Percentiles rank a stretch among this genome's conserved stretches.
Evolutionary conservation across 2,797 vertebrate species (phyloP).

Genomic region (Lithobates pipiens): DNA sequence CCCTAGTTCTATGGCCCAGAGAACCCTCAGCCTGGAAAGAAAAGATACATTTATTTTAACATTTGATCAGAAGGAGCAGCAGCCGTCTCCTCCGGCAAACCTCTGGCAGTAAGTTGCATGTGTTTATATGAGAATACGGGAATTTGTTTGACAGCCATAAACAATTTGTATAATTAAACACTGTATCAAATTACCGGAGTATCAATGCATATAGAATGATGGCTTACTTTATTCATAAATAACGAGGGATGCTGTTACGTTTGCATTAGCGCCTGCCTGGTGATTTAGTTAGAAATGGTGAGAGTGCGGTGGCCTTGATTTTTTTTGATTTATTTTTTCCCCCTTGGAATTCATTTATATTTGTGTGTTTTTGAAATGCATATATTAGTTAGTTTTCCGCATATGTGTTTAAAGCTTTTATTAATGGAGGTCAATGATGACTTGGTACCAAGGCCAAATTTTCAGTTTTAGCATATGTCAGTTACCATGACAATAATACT

Average conservation of each 20-base stretch:
- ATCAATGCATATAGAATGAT: slow-evolving; percentile 12
- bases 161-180: slow-evolving; percentile 42
- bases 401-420: no score
- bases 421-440: no score
- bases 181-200: background rate
- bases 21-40: no score
- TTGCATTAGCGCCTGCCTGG: background rate
- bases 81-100: background rate
- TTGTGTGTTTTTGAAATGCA: no score
- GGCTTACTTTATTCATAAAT: slow-evolving; percentile 13
- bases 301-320: no score
- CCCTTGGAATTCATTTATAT: no score
- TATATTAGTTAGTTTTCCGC: no score
- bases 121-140: slow-evolving; percentile 4
- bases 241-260: background rate
- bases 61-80: background rate
- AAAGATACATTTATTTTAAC: background rate
- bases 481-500: no score
- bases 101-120: background rate
- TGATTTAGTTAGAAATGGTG: slow-evolving; percentile 7
- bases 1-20: no score
- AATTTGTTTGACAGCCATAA: background rate
- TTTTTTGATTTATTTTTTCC: no score
- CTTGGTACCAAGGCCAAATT: no score
- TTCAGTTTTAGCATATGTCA: no score